Evolutionary conservation across 2,113 vertebrate species (phyloP).

Genomic region (Corydoras sp.): DNA sequence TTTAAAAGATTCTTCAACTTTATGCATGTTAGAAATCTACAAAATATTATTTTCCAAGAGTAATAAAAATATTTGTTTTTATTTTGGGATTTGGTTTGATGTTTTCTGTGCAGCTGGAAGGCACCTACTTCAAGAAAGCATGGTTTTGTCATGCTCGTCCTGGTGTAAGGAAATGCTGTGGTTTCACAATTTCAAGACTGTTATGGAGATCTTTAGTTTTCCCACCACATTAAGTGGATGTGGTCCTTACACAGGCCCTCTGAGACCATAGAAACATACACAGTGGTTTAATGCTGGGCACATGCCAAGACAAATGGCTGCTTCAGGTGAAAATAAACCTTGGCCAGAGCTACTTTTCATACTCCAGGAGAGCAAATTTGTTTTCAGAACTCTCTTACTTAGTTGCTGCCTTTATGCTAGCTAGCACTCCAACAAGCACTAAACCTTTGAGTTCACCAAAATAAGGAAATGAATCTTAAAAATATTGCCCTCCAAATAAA

Average conservation of each 20-base stretch:
- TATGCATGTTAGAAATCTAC: too few species aligned
- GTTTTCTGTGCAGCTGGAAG: conserved; percentile 33
- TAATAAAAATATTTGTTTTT: too few species aligned
- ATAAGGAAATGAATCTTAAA: conserved; percentile 50
- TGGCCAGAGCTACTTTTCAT: conserved; percentile 52
- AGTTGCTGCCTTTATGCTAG: conserved; percentile 34
- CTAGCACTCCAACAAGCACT: conserved; percentile 44
- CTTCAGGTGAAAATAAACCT: conserved; percentile 71
- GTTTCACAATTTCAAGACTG: conserved; percentile 72
- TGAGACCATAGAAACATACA: conserved; percentile 72
- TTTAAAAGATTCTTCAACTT: too few species aligned
- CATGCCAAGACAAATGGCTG: conserved; percentile 69
- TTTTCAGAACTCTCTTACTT: conserved; percentile 49
- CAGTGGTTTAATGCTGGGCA: conserved; percentile 66
- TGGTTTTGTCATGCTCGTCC: conserved; percentile 37
- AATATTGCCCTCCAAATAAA: conserved; percentile 45
- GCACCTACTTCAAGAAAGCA: conserved; percentile 38
- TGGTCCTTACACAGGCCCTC: conserved; percentile 63
- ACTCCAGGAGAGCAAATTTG: conserved; percentile 43
- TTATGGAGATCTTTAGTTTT: conserved; percentile 59
- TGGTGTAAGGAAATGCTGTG: conserved; percentile 61
- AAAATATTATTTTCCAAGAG: too few species aligned
- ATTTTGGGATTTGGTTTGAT: conserved; percentile 20
- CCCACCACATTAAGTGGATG: conserved; percentile 65
- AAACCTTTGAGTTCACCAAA: conserved; percentile 47